Evolutionary conservation across 1,140 invertebrate genomes (phyloP).

Genomic region (Lepidurus packardi): DNA sequence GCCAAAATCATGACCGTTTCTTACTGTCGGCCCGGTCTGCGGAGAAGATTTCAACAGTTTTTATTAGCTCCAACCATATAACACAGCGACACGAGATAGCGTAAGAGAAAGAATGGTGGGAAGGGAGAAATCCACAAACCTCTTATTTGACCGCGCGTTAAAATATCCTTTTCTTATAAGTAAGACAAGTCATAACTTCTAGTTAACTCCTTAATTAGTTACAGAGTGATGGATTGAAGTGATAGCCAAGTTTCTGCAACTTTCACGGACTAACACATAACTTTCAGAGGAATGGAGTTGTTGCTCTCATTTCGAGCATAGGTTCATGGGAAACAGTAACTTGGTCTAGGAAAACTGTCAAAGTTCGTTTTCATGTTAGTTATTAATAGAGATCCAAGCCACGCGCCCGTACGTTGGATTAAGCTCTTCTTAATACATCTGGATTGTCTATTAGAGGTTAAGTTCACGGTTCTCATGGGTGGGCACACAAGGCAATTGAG

Average conservation of each 20-base stretch:
- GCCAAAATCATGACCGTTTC: neutral
- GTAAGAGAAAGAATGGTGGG: neutral
- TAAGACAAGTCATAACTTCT: slow-evolving; percentile 6
- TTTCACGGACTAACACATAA: too few species aligned
- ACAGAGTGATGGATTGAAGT: neutral
- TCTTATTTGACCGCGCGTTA: slow-evolving; percentile 1
- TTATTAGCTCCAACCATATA: neutral
- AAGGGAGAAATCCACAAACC: neutral
- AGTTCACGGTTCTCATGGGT: neutral
- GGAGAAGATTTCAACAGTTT: neutral
- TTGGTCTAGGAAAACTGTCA: too few species aligned
- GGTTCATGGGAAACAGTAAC: too few species aligned
- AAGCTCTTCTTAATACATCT: too few species aligned
- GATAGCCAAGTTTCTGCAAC: neutral
- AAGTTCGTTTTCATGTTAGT: too few species aligned
- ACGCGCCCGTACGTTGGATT: too few species aligned
- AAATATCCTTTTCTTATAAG: neutral
- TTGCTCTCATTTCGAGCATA: too few species aligned
- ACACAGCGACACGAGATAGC: neutral
- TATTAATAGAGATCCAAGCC: too few species aligned
- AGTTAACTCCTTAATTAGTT: slow-evolving; percentile 3
- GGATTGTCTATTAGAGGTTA: neutral
- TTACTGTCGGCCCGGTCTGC: neutral
- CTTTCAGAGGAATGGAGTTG: too few species aligned
- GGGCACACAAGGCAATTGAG: neutral